Conservation (phyloP, 2,888 invertebrate species). For the Trileptium ribeirensis region DNA sequence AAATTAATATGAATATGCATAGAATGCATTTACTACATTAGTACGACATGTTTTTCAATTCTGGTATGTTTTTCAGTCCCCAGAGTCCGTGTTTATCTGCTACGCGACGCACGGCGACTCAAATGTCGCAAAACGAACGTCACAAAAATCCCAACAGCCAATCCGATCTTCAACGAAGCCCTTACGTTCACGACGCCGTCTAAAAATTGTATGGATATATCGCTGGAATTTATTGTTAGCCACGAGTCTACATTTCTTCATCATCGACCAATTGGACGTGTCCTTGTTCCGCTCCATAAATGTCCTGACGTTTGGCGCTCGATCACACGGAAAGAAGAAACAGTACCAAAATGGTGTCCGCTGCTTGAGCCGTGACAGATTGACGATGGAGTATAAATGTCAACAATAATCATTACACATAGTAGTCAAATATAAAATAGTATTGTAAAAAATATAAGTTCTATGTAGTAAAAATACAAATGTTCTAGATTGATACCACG, state of each 20-base stretch:
- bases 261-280: constrained; percentile 40
- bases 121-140: constrained; percentile 42
- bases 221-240: constrained; percentile 43
- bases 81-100: constrained; percentile 40
- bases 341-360: constrained; percentile 47
- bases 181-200: constrained; percentile 44
- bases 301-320: constrained; percentile 49
- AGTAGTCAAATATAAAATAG: too few relatives aligned
- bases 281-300: constrained; percentile 46
- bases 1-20: too few relatives aligned
- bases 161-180: constrained; percentile 47
- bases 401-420: too few relatives aligned
- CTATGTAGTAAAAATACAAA: too few relatives aligned
- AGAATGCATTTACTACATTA: too few relatives aligned
- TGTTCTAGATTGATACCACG: too few relatives aligned
- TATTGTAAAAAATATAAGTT: too few relatives aligned
- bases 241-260: constrained; percentile 48
- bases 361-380: constrained; percentile 44
- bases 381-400: too few relatives aligned
- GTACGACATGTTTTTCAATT: too few relatives aligned
- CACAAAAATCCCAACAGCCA: constrained; percentile 40
- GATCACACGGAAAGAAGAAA: constrained; percentile 48
- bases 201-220: constrained; percentile 43
- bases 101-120: constrained; percentile 20
- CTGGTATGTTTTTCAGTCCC: constrained; percentile 41